These are phyloP conservation scores for Drosophila mimetica DNA, from an alignment of 2,888 invertebrate species.

Conservation along the genomic window DNA sequence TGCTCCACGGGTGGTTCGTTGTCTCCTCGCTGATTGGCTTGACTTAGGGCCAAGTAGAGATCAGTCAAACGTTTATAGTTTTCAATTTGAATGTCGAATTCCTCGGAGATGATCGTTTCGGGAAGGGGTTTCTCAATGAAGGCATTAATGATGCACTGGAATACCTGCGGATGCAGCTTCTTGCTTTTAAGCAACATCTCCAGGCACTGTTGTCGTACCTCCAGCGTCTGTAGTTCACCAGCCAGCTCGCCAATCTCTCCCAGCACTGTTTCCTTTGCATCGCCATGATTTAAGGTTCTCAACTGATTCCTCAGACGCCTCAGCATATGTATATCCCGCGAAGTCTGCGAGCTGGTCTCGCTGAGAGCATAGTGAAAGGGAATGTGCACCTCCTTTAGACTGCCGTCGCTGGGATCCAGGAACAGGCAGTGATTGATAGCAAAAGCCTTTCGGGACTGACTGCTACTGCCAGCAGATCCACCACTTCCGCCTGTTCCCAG, in stretches of 20 bases:
- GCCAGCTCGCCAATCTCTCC: conserved; percentile 83
- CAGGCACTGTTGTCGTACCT: conserved; percentile 89
- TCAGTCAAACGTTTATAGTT: conserved; percentile 79
- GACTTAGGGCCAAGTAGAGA: conserved; percentile 79
- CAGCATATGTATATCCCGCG: conserved; percentile 94
- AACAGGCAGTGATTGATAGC: conserved; percentile 90
- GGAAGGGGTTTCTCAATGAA: conserved; percentile 57
- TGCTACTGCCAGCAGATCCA: conserved; percentile 80
- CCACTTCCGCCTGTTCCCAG: conserved; percentile 85
- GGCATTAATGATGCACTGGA: conserved; percentile 85
- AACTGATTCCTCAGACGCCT: conserved; percentile 90
- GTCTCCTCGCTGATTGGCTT: conserved; percentile 56
- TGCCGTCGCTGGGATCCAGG: conserved; percentile 91
- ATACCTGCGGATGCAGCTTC: conserved; percentile 87
- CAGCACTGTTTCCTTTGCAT: conserved; percentile 85
- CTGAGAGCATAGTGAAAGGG: conserved; percentile 96
- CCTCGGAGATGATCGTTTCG: conserved; percentile 17
- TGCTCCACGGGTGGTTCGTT: conserved; percentile 45
- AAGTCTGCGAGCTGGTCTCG: conserved; percentile 93
- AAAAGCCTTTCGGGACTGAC: conserved; percentile 83
- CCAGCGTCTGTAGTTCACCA: conserved; percentile 88
- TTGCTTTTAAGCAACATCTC: conserved; percentile 89
- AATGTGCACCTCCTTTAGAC: conserved; percentile 91
- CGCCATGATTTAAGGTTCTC: conserved; percentile 86
- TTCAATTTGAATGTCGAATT: conserved; percentile 61